Base-by-base conservation (phyloP, 1,140 invertebrate species). In the Linepithema humile region DNA sequence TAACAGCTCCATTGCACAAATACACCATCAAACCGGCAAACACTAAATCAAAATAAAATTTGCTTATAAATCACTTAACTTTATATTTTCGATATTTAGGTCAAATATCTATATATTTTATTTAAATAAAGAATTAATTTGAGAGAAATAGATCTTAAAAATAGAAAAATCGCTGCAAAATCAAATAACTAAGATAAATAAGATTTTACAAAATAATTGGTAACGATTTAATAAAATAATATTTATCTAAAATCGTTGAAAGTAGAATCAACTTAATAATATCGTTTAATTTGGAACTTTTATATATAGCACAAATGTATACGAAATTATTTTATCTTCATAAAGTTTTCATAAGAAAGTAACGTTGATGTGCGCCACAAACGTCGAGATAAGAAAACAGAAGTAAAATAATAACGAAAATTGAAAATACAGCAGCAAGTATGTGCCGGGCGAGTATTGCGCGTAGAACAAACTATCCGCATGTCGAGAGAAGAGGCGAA, bases 361-460 rank as follows among this genome's bases (percentile, higher is more conserved):
- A 45, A 9, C 26, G 26, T 12, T 35, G 15, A 17, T n/a, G 5
- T 5, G 29, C 40, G 15, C 3, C n/a, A 32, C 26, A 75, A 60
- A 23, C 40, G n/a, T n/a, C 26, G 0, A 62, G 38, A 43, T 59
- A 60, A 62, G 57, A 35, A 40, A 62, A 40, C 2, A 23, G 64
- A 75, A 62, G 48, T 75, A 73, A 59, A 43, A 77, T 40, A 72
- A 88, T 77, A 29, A 62, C 32, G 85, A 73, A 65, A 12, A 67
- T 69, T 85, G 74, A 84, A 73, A 72, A 78, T 53, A 53, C 75
- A n/a, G n/a, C n/a, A n/a, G n/a, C n/a, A n/a, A 57, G 77, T 23
- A 48, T 23, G 57, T 59, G 4, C 17, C 43, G 20, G 12, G 23
- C 20, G 60, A 74, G 75, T 50, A 70, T 84, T 48, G 59, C 75